A percentile compares a stretch with the other conserved stretches of the same genome.
Evolutionary conservation across 2,797 vertebrate genomes (phyloP).

Genomic region (Sebastes paucispinis): DNA sequence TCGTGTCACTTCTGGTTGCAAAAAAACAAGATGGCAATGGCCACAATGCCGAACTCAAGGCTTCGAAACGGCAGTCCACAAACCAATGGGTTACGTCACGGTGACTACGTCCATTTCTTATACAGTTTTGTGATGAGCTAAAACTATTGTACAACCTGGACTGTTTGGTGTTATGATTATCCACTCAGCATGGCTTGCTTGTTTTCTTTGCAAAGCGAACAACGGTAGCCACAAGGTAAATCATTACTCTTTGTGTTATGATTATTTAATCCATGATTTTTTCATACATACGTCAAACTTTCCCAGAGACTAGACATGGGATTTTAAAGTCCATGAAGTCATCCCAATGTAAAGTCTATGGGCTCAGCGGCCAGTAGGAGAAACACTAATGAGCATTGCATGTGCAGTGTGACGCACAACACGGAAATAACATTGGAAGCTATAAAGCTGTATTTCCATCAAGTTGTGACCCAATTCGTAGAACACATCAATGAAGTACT

Average conservation of each 20-base stretch:
- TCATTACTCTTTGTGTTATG: not conserved
- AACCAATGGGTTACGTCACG: too few species aligned
- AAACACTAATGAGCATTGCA: not conserved
- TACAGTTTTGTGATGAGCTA: too few species aligned
- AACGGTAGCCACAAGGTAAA: not conserved
- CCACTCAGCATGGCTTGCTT: not conserved
- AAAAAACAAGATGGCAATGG: too few species aligned
- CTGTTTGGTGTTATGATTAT: not conserved
- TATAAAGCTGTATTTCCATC: too few species aligned
- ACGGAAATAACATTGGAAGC: not conserved
- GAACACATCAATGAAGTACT: not conserved
- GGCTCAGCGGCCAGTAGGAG: not conserved
- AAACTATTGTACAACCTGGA: not conserved
- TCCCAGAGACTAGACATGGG: not conserved
- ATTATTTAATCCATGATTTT: not conserved
- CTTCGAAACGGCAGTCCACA: too few species aligned
- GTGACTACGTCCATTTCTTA: too few species aligned
- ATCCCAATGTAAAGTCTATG: not conserved
- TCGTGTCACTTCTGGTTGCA: too few species aligned
- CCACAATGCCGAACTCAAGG: too few species aligned
- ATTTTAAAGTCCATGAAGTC: not conserved
- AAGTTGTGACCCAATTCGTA: not conserved
- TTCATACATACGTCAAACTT: not conserved
- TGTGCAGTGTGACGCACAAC: not conserved
- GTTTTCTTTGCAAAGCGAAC: not conserved